phyloP scores from a whole-genome alignment of 2,797 vertebrate species.

The Rhynchotus rufescens region DNA sequence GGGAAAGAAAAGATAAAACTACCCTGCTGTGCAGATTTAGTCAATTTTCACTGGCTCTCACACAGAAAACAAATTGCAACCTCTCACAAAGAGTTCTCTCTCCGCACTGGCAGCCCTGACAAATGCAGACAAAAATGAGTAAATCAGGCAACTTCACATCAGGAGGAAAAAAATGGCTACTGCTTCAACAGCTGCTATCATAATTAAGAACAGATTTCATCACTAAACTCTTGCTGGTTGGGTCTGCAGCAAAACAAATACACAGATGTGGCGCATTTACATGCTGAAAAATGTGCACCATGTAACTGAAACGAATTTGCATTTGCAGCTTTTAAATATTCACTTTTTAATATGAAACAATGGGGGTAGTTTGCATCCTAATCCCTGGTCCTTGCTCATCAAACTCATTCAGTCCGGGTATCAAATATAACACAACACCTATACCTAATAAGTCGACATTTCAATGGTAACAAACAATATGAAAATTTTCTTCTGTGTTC shows the following conservation, averaged over 20 bases:
- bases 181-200: slow-evolving; percentile 83
- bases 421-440: slow-evolving; percentile 42
- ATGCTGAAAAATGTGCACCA: slow-evolving; percentile 70
- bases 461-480: slow-evolving; percentile 45
- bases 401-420: slow-evolving; percentile 57
- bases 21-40: slow-evolving; percentile 80
- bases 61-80: slow-evolving; percentile 83
- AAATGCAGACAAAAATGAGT: slow-evolving; percentile 81
- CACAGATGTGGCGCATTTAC: slow-evolving; percentile 83
- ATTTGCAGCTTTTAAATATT: slow-evolving; percentile 74
- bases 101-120: slow-evolving; percentile 79
- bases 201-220: slow-evolving; percentile 89
- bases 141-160: slow-evolving; percentile 82
- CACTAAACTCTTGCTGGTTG: slow-evolving; percentile 82
- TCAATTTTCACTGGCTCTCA: slow-evolving; percentile 80
- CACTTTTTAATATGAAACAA: slow-evolving; percentile 73
- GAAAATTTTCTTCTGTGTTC: slow-evolving; percentile 45
- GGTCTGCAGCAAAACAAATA: slow-evolving; percentile 84
- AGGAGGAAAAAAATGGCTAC: slow-evolving; percentile 77
- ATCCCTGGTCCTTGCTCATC: slow-evolving; percentile 62
- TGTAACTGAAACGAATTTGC: slow-evolving; percentile 74
- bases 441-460: slow-evolving; percentile 48
- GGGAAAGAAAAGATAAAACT: slow-evolving; percentile 78
- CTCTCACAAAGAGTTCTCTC: slow-evolving; percentile 78
- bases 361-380: slow-evolving; percentile 60